Evolutionary conservation across 2,888 invertebrate genomes (phyloP).

Genomic region (Drosophila borborema): DNA sequence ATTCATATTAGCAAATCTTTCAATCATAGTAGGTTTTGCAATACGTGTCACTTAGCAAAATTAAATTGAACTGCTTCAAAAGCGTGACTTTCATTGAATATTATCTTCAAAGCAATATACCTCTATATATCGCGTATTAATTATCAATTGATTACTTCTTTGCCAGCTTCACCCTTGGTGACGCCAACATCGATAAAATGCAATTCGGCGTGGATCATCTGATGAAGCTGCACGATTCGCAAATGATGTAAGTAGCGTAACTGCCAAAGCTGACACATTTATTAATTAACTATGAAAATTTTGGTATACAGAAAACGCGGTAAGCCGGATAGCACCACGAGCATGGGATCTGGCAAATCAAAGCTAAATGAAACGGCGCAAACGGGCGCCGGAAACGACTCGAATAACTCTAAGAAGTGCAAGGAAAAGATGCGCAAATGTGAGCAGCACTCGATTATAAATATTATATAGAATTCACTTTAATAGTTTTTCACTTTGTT

Average conservation of each 20-base stretch:
- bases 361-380: conserved; percentile 57
- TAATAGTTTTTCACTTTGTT: background rate
- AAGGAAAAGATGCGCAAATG: conserved; percentile 84
- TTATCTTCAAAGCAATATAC: background rate
- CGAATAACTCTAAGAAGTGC: conserved; percentile 73
- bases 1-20: background rate
- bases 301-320: conserved; percentile 58
- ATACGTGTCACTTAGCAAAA: too few species aligned
- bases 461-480: background rate
- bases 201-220: conserved; percentile 81
- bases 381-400: conserved; percentile 65
- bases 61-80: background rate
- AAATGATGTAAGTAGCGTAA: conserved; percentile 64
- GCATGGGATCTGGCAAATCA: conserved; percentile 41
- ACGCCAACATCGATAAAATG: conserved; percentile 77
- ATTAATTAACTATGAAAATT: background rate
- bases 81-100: background rate
- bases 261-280: background rate
- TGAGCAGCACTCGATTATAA: conserved; percentile 36
- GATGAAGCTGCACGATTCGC: conserved; percentile 76
- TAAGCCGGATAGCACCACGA: conserved; percentile 69
- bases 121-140: background rate
- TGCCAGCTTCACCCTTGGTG: conserved; percentile 67
- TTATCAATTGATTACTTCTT: conserved; percentile 13
- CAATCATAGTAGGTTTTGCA: conserved; percentile 5